phyloP scores from a whole-genome alignment of 1,140 invertebrate genomes.

The Melipona quadrifasciata region DNA sequence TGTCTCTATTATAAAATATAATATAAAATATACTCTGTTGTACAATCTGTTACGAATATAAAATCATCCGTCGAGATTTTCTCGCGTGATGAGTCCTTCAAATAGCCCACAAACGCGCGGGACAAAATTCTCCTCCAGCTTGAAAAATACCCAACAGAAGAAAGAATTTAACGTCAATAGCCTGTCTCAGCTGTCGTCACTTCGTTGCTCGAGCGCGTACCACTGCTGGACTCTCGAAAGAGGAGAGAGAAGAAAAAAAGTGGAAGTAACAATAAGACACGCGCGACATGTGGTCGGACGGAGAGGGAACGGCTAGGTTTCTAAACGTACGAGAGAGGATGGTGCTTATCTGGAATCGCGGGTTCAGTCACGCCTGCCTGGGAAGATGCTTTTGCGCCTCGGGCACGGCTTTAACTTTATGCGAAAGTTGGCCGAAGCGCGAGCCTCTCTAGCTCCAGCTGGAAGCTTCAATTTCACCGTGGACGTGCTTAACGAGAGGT shows the following conservation, averaged over 20 bases:
- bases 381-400: slow-evolving; percentile 40
- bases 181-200: too few relatives aligned
- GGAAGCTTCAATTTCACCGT: slow-evolving; percentile 47
- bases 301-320: slow-evolving; percentile 3
- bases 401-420: slow-evolving; percentile 44
- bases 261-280: neutral
- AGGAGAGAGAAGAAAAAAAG: neutral
- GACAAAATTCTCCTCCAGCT: too few relatives aligned
- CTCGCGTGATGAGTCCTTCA: too few relatives aligned
- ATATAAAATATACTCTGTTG: too few relatives aligned
- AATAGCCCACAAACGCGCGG: too few relatives aligned
- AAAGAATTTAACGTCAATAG: too few relatives aligned
- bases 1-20: too few relatives aligned
- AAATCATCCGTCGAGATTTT: too few relatives aligned
- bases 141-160: too few relatives aligned
- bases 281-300: neutral
- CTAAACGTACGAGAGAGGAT: slow-evolving; percentile 7
- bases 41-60: too few relatives aligned
- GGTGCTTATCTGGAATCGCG: slow-evolving; percentile 39
- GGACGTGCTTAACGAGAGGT: slow-evolving; percentile 53
- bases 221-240: neutral
- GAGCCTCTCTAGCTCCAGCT: slow-evolving; percentile 16
- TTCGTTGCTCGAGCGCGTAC: too few relatives aligned
- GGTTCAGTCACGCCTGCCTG: slow-evolving; percentile 39
- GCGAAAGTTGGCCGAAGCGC: slow-evolving; percentile 35